phyloP scores from a whole-genome alignment of 1,140 invertebrate genomes.

The Monochamus saltuarius region DNA sequence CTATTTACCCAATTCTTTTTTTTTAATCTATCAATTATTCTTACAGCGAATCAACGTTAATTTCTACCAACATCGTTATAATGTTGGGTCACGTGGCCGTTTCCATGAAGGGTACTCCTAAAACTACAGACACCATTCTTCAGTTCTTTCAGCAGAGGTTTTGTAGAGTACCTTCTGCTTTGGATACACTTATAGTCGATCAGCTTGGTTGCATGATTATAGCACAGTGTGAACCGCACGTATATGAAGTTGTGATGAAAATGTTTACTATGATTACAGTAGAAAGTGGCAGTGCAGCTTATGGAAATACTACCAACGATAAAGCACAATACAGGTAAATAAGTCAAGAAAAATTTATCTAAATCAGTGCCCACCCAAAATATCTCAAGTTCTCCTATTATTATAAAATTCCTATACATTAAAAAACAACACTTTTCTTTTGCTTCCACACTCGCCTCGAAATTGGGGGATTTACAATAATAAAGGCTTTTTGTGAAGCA shows the following conservation, averaged over 20 bases:
- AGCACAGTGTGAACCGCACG: conserved; percentile 77
- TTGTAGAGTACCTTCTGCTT: conserved; percentile 80
- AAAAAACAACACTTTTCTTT: too few relatives aligned
- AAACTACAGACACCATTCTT: conserved; percentile 91
- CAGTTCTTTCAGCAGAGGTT: conserved; percentile 97
- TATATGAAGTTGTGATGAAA: conserved; percentile 95
- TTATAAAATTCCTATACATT: too few relatives aligned
- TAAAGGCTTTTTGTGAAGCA: too few relatives aligned
- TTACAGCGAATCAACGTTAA: conserved; percentile 79
- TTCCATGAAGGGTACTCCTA: conserved; percentile 86
- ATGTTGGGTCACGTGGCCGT: conserved; percentile 97
- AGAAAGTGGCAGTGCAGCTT: conserved; percentile 88
- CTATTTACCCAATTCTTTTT: not conserved
- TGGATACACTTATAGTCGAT: conserved; percentile 94
- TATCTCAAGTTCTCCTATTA: too few relatives aligned
- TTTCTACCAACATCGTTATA: conserved; percentile 95
- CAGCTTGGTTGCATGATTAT: conserved; percentile 97
- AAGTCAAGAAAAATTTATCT: conserved; percentile 1
- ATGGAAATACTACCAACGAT: conserved; percentile 67
- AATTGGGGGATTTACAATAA: too few relatives aligned
- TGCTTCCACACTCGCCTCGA: too few relatives aligned
- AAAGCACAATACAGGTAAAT: conserved; percentile 71
- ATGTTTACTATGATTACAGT: conserved; percentile 96
- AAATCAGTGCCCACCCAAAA: too few relatives aligned
- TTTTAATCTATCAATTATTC: conserved; percentile 34